Conservation (phyloP, 2,113 vertebrate genomes). For the Syrmaticus mikado region DNA sequence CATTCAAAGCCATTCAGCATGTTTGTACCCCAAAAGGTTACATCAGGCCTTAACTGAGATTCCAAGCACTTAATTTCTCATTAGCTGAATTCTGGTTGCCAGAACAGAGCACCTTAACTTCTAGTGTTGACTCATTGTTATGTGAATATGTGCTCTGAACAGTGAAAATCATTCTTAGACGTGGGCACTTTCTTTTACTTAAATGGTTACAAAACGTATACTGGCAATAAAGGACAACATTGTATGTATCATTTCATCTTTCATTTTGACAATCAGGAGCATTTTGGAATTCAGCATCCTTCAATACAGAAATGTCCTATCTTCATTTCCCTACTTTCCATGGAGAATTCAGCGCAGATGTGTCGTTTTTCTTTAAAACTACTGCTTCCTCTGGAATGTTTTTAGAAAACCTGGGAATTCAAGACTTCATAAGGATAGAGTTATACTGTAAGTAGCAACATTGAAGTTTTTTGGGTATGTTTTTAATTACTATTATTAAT, state of each 20-base stretch:
- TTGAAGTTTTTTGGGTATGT: not conserved
- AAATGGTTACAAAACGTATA: fast-evolving
- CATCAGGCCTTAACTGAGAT: not conserved
- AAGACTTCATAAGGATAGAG: constrained; percentile 95
- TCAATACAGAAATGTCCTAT: constrained; percentile 92
- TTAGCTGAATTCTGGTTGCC: not conserved
- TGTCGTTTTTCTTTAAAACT: constrained; percentile 97
- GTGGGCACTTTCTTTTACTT: not conserved
- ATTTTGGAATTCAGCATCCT: constrained; percentile 97
- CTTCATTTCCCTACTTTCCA: constrained; percentile 98
- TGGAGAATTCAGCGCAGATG: constrained; percentile 92
- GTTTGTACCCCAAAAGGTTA: not conserved
- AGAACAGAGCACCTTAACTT: not conserved
- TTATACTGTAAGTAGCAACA: constrained; percentile 87
- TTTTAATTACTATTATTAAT: not conserved
- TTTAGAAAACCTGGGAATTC: constrained; percentile 96
- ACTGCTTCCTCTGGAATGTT: constrained; percentile 91
- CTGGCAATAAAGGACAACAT: not conserved
- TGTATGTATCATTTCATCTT: not conserved
- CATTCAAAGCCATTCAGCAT: not conserved
- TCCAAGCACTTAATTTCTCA: not conserved
- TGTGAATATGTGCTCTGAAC: not conserved
- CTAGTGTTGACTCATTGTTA: not conserved
- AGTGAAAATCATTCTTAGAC: not conserved
- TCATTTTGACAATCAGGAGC: constrained; percentile 77